A percentile compares a stretch with the other conserved stretches of the same genome.
Evolutionary conservation across 2,797 vertebrate genomes (phyloP).

Genomic region (Forpus xanthops): DNA sequence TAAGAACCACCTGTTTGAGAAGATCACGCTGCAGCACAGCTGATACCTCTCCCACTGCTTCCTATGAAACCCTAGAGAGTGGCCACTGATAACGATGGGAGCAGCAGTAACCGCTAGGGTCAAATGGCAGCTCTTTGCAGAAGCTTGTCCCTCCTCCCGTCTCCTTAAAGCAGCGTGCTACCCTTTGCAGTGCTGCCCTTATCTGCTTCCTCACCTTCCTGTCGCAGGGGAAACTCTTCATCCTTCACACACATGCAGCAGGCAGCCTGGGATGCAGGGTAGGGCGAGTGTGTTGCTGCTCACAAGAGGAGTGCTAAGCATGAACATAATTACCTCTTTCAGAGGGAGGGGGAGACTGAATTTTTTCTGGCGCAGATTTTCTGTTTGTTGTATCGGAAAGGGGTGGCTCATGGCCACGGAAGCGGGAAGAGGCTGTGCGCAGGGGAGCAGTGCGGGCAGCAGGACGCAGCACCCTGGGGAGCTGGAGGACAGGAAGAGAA

Average conservation of each 20-base stretch:
- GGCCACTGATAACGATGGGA: not conserved
- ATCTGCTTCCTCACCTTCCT: not conserved
- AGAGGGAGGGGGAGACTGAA: not conserved
- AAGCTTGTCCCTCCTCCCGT: not conserved
- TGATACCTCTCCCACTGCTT: conserved; percentile 11
- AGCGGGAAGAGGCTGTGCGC: not conserved
- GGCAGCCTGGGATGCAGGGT: not conserved
- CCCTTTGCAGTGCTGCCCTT: not conserved
- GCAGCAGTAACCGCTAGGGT: not conserved
- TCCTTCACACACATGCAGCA: not conserved
- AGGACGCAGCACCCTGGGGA: conserved; percentile 29
- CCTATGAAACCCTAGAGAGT: conserved; percentile 47
- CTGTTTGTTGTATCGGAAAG: conserved; percentile 7
- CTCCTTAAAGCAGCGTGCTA: not conserved
- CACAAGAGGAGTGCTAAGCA: not conserved
- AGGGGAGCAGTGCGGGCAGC: not conserved
- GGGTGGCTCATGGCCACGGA: conserved; percentile 27
- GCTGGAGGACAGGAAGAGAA: conserved; percentile 45
- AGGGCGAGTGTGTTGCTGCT: not conserved
- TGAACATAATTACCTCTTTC: not conserved
- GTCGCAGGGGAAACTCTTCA: not conserved
- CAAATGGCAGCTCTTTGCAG: conserved; percentile 4
- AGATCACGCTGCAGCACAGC: conserved; percentile 41
- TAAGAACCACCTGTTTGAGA: conserved; percentile 54
- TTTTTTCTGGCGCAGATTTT: not conserved